Conservation (phyloP, 2,888 invertebrate genomes). For the Dromius quadrimaculatus region DNA sequence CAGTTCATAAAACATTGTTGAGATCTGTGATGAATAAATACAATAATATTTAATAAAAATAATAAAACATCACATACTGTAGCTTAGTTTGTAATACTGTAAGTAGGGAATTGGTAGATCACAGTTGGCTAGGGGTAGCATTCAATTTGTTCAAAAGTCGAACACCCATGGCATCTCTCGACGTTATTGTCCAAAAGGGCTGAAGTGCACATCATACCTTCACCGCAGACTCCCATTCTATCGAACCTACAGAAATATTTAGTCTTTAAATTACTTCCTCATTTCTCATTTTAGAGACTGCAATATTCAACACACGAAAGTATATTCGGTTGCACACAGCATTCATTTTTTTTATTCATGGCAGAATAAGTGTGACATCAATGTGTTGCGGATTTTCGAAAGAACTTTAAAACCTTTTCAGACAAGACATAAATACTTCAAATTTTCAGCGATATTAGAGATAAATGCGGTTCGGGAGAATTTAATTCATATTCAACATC, state of each 20-base stretch:
- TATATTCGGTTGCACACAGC: too few relatives aligned
- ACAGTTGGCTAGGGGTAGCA: slow-evolving; percentile 57
- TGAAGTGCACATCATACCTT: slow-evolving; percentile 62
- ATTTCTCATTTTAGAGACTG: too few relatives aligned
- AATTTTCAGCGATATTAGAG: too few relatives aligned
- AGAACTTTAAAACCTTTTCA: too few relatives aligned
- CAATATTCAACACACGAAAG: too few relatives aligned
- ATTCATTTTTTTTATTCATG: too few relatives aligned
- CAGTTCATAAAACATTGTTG: slow-evolving; percentile 7
- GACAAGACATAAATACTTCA: too few relatives aligned
- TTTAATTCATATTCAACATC: too few relatives aligned
- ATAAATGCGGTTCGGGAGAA: too few relatives aligned
- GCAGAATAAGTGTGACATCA: too few relatives aligned
- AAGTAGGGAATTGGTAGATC: slow-evolving; percentile 10
- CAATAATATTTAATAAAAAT: slow-evolving; percentile 20
- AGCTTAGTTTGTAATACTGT: slow-evolving; percentile 35
- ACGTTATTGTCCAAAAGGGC: slow-evolving; percentile 55
- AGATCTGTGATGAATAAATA: slow-evolving; percentile 48
- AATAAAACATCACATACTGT: slow-evolving; percentile 13
- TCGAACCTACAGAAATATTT: slow-evolving; percentile 31
- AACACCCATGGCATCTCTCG: slow-evolving; percentile 64
- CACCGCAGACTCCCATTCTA: slow-evolving; percentile 61
- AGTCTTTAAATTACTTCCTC: not conserved
- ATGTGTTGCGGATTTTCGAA: too few relatives aligned
- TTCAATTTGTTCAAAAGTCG: slow-evolving; percentile 58